Evolutionary conservation across 2,888 invertebrate species (phyloP).

Genomic region (Acheta domesticus): DNA sequence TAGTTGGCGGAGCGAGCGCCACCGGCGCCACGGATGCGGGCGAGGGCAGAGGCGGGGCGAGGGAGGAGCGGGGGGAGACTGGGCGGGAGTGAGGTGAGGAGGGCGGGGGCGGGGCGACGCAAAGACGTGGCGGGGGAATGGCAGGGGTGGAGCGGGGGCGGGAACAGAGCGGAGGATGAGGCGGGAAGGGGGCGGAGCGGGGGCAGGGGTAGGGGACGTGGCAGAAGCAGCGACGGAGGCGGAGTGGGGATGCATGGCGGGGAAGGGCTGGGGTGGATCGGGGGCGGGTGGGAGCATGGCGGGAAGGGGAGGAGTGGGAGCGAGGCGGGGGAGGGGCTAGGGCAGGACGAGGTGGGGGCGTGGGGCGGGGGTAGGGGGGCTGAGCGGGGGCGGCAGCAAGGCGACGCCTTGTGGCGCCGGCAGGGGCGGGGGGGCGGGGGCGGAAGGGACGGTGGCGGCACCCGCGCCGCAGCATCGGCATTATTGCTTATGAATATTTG

Average conservation of each 20-base stretch:
- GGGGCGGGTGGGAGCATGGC: background rate
- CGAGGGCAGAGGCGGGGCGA: background rate
- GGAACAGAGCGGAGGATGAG: background rate
- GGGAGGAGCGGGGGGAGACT: background rate
- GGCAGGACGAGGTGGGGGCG: too few relatives aligned
- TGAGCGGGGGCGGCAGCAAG: background rate
- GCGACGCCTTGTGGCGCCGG: background rate
- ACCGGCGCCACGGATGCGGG: background rate
- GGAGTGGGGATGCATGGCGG: background rate
- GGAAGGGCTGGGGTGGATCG: background rate
- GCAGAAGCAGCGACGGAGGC: too few relatives aligned
- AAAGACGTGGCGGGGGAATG: background rate
- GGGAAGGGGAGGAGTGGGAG: background rate
- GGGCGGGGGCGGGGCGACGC: background rate
- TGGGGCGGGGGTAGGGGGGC: background rate
- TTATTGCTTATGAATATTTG: conserved; percentile 41
- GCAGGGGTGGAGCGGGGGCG: too few relatives aligned
- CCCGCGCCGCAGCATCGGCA: conserved; percentile 36
- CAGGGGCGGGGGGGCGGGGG: background rate
- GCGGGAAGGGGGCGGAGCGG: background rate
- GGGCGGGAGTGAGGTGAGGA: background rate
- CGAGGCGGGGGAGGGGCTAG: background rate
- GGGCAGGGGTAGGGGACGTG: background rate
- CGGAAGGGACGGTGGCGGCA: background rate
- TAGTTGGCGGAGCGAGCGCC: conserved; percentile 18